Conservation (phyloP, 2,113 vertebrate genomes). For the Glareola pratincola region DNA sequence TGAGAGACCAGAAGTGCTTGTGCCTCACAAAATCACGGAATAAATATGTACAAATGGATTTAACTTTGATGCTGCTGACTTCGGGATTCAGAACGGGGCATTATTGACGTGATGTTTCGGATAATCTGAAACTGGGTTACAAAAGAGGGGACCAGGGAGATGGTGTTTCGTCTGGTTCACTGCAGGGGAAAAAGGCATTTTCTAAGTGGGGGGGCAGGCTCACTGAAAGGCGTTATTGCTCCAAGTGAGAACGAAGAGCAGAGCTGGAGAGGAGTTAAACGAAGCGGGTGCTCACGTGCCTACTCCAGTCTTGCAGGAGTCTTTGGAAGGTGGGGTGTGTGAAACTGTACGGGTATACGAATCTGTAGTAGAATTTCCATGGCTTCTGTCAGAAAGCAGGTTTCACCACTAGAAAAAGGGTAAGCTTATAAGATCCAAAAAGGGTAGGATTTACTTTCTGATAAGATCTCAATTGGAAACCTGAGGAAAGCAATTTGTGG, state of each 20-base stretch:
- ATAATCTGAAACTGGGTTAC: not conserved
- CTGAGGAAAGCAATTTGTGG: not conserved
- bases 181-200: not conserved
- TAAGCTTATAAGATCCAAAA: not conserved
- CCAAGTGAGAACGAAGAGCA: not conserved
- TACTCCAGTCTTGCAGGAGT: not conserved
- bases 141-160: not conserved
- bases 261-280: not conserved
- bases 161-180: not conserved
- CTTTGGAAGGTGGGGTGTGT: not conserved
- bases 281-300: not conserved
- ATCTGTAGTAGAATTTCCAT: not conserved
- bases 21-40: not conserved
- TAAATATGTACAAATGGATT: not conserved
- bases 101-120: not conserved
- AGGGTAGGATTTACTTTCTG: not conserved
- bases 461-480: not conserved
- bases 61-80: not conserved
- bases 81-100: not conserved
- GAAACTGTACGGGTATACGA: not conserved
- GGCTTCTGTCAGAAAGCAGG: not conserved
- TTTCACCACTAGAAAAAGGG: not conserved
- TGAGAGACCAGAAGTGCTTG: not conserved
- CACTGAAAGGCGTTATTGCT: not conserved
- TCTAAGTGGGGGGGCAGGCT: not conserved